Percentiles rank a stretch among this genome's conserved stretches.
phyloP scores from a whole-genome alignment of 2,113 vertebrate species.

The Cyanoderma ruficeps region DNA sequence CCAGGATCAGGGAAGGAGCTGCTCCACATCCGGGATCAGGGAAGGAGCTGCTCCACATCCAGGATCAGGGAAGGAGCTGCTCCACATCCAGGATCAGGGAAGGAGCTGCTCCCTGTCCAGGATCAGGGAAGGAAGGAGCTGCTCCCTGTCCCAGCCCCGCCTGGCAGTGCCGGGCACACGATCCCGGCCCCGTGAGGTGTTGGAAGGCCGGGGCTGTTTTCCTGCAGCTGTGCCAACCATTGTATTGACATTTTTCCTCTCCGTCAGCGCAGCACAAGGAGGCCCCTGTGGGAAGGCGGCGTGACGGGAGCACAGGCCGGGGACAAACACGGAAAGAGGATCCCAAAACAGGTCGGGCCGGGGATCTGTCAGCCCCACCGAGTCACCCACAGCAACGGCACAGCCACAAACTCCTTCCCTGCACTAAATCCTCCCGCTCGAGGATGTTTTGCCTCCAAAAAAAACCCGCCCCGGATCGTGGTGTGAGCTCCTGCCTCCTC shows the following conservation, averaged over 20 bases:
- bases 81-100: not conserved
- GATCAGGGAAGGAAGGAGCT: not conserved
- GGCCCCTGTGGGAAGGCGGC: not conserved
- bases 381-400: not conserved
- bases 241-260: not conserved
- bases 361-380: not conserved
- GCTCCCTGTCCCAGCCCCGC: not conserved
- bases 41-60: not conserved
- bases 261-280: not conserved
- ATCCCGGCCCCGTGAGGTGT: not conserved
- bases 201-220: not conserved
- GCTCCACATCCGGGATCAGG: not conserved
- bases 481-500: not conserved
- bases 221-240: constrained; percentile 17
- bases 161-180: not conserved
- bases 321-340: not conserved
- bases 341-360: not conserved
- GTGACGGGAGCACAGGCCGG: not conserved
- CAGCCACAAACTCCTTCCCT: not conserved
- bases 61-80: not conserved
- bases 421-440: not conserved
- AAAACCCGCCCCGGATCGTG: fast-evolving
- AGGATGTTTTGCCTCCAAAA: not conserved
- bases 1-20: not conserved
- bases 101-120: not conserved